Percentiles rank a stretch among this genome's conserved stretches.
These are phyloP conservation scores for Drosophila acutilabella DNA, from an alignment of 2,888 invertebrate genomes.

Conservation along the genomic window DNA sequence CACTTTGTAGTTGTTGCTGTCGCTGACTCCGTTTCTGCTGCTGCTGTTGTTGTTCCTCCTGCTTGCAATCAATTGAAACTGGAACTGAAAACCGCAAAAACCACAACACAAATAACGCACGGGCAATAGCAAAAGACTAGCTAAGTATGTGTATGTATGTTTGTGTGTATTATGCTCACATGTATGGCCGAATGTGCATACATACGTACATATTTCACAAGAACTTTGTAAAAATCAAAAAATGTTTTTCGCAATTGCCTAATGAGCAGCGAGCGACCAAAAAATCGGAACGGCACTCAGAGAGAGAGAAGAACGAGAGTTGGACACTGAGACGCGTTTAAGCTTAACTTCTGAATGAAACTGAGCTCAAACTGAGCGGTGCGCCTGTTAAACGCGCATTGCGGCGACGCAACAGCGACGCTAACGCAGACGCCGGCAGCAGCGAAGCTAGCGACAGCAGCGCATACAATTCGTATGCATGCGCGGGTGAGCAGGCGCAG, in stretches of 20 bases:
- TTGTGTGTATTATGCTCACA: conserved; percentile 22
- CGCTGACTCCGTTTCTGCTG: conserved; percentile 6
- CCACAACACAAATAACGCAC: conserved; percentile 75
- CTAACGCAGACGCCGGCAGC: conserved; percentile 19
- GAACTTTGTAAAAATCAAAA: conserved; percentile 73
- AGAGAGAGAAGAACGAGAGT: conserved; percentile 9
- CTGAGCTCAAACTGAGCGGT: conserved; percentile 64
- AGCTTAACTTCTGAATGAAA: conserved; percentile 79
- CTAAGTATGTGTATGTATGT: conserved; percentile 10
- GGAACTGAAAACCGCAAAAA: conserved; percentile 76
- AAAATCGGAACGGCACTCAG: conserved; percentile 36
- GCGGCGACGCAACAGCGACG: conserved; percentile 53
- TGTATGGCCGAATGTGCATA: conserved; percentile 14
- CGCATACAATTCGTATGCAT: conserved; percentile 7
- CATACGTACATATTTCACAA: conserved; percentile 65
- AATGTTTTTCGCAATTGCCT: conserved; percentile 68
- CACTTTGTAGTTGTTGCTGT: conserved; percentile 10
- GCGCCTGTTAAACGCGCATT: conserved; percentile 71
- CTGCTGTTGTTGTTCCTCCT: conserved; percentile 36
- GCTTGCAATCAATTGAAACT: conserved; percentile 67
- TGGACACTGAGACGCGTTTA: conserved; percentile 39
- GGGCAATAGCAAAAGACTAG: conserved; percentile 47
- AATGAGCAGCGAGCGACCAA: conserved; percentile 40
- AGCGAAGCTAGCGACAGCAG: conserved; percentile 20
- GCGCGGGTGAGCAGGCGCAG: conserved; percentile 60